phyloP scores from a whole-genome alignment of 2,113 vertebrate species.

The Crocuta crocuta region DNA sequence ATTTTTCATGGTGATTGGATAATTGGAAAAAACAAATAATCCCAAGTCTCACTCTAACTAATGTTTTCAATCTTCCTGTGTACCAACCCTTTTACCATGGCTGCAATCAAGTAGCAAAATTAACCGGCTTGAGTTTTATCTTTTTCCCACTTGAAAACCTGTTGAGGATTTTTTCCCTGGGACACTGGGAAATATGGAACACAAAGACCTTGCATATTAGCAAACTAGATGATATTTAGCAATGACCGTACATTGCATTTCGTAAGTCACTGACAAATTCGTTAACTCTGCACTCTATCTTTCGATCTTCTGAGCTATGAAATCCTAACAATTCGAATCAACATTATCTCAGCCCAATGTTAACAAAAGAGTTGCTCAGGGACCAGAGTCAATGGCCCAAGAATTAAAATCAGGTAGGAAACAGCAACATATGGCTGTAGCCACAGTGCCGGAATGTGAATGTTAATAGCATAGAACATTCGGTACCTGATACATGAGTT shows the following conservation, averaged over 20 bases:
- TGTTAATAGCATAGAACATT: not conserved
- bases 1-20: not conserved
- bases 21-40: not conserved
- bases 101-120: not conserved
- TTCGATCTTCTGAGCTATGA: constrained; percentile 81
- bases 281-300: constrained; percentile 78
- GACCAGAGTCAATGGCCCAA: not conserved
- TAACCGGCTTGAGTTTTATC: not conserved
- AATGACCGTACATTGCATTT: constrained; percentile 74
- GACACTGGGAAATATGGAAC: constrained; percentile 63
- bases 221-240: constrained; percentile 57
- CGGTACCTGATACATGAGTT: not conserved
- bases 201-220: constrained; percentile 74
- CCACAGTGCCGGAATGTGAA: not conserved
- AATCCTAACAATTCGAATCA: constrained; percentile 78
- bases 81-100: not conserved
- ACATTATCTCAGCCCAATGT: constrained; percentile 53
- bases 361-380: constrained; percentile 73
- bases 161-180: constrained; percentile 64
- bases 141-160: constrained; percentile 7
- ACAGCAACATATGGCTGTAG: not conserved
- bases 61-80: not conserved
- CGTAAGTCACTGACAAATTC: constrained; percentile 80
- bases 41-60: not conserved
- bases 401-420: constrained; percentile 15